These are phyloP conservation scores for Eublepharis macularius DNA, from an alignment of 2,113 vertebrate species.

Conservation along the genomic window DNA sequence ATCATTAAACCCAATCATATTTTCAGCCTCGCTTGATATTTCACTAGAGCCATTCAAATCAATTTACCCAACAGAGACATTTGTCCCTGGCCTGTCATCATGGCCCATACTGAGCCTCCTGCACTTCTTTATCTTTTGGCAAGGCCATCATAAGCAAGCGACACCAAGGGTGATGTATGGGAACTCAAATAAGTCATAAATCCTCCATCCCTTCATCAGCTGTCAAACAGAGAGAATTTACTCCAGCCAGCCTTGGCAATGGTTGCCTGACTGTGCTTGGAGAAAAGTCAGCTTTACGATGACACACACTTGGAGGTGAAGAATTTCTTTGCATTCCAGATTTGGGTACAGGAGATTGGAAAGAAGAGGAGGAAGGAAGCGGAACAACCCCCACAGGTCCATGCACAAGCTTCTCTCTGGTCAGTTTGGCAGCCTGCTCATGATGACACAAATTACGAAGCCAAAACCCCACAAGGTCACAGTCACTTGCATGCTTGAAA, in stretches of 20 bases:
- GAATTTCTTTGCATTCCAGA: conserved; percentile 11
- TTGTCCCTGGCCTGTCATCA: conserved; percentile 81
- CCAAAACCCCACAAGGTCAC: neutral
- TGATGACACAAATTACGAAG: neutral
- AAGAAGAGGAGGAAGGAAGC: neutral
- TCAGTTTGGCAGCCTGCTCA: neutral
- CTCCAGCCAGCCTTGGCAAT: conserved; percentile 66
- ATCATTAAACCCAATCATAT: conserved; percentile 79
- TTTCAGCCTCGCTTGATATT: conserved; percentile 76
- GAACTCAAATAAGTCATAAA: conserved; percentile 80
- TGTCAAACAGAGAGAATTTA: conserved; percentile 76
- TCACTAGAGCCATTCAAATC: conserved; percentile 79
- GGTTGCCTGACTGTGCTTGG: conserved; percentile 55
- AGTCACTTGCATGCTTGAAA: neutral
- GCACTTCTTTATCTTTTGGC: conserved; percentile 86
- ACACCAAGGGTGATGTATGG: conserved; percentile 80
- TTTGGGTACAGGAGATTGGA: neutral
- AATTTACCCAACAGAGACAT: conserved; percentile 80
- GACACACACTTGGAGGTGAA: conserved; percentile 62
- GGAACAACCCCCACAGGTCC: neutral
- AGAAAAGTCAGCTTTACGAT: conserved; percentile 70
- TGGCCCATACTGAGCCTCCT: conserved; percentile 72
- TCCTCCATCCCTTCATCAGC: conserved; percentile 74
- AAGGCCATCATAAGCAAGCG: conserved; percentile 80
- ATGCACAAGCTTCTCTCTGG: neutral